A percentile compares a stretch with the other conserved stretches of the same genome.
Conservation (phyloP, 2,888 invertebrate genomes). For the Plusia festucae region DNA sequence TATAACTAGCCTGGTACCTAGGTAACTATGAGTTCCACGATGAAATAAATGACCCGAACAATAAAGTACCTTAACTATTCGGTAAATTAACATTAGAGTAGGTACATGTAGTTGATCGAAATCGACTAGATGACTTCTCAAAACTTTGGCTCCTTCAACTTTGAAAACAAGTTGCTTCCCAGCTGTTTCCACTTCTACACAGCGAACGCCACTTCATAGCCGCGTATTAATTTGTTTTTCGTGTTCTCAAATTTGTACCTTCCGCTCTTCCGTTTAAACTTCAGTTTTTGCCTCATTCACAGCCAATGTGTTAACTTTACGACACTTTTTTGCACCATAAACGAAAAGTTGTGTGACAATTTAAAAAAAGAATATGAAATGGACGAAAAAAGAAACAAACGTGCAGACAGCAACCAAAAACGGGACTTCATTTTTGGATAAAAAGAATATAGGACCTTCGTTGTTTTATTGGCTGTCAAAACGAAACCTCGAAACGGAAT, state of each 20-base stretch:
- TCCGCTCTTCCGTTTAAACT: conserved; percentile 74
- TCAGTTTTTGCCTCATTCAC: conserved; percentile 60
- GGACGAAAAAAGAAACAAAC: conserved; percentile 48
- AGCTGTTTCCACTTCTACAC: conserved; percentile 82
- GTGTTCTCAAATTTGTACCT: conserved; percentile 85
- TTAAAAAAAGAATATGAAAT: conserved; percentile 52
- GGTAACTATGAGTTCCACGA: neutral
- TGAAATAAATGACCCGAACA: neutral
- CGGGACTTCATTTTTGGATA: conserved; percentile 46
- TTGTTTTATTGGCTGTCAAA: conserved; percentile 70
- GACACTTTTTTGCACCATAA: conserved; percentile 47
- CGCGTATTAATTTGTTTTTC: conserved; percentile 84
- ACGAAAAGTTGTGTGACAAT: conserved; percentile 52
- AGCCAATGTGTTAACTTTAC: conserved; percentile 56
- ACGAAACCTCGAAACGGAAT: conserved; percentile 74
- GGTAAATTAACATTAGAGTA: conserved; percentile 9
- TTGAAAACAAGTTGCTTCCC: conserved; percentile 47
- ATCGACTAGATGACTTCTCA: conserved; percentile 24
- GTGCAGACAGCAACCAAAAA: conserved; percentile 58
- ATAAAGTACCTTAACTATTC: neutral
- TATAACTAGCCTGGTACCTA: no score
- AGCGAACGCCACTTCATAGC: conserved; percentile 53
- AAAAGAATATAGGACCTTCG: conserved; percentile 48
- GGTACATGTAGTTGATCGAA: conserved; percentile 14
- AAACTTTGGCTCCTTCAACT: conserved; percentile 45